Base-by-base conservation (phyloP, 1,140 invertebrate species). In the Drosophila nigromelanica region DNA sequence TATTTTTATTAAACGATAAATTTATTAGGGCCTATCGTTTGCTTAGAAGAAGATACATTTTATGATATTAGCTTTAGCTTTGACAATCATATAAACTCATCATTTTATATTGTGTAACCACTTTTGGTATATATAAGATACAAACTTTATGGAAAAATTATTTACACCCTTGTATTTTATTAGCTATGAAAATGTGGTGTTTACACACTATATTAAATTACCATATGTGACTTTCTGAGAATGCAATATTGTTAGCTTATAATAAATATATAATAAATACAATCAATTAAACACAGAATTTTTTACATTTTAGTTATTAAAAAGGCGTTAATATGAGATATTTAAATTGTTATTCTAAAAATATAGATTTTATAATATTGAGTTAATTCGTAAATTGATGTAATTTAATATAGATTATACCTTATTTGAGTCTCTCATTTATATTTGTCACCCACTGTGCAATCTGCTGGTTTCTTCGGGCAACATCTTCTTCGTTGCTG, bases 391-490 rank as follows among this genome's bases (percentile, higher is more conserved):
- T 27, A 4, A 27, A 27, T 27, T 4, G 3, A 1, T 27, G 12
- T 37, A 10, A 39, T 39, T 37, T 37, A 24, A 47, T 24, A 24
- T 24, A 24, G 0, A 48, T 27, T 24, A 7, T 21, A 48, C 1
- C 15, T 24, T 4, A 6, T n/a, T 48, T 24, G 1, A 50, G 30
- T 5, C 47, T 0, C 1, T 4, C 5, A 30, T 27, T 40, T 42
- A 27, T 45, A 10, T 45, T 15, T 33, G 4, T 5, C 18, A 40
- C 24, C 60, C 80, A 79, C 72, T 79, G 80, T 76, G n/a, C 30
- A 14, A 2, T 40, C 8, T 30, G 12, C 24, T 43, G 62, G 50
- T 76, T 83, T 35, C 83, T 79, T 61, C 39, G 48, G 75, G 83
- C 79, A 24, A 55, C 51, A 21, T 58, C 64, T 47, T 61, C n/a